A percentile compares a stretch with the other conserved stretches of the same genome.
These are phyloP conservation scores for Timandra comae DNA, from an alignment of 2,888 invertebrate species.

Conservation along the genomic window DNA sequence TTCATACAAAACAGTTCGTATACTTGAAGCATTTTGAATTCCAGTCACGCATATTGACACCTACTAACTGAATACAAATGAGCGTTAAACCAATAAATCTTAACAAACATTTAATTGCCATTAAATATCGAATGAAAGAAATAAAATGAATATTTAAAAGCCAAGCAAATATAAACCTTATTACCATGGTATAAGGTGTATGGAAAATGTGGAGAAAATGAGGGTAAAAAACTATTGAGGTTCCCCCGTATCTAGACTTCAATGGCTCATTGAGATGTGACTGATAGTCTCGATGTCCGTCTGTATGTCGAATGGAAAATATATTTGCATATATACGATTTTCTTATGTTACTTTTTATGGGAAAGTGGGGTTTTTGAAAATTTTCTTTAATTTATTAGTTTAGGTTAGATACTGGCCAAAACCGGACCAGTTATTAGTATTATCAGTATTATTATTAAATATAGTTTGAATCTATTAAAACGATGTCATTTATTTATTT, in stretches of 20 bases:
- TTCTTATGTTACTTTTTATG: too few relatives aligned
- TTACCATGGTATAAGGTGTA: constrained; percentile 32
- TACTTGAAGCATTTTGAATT: constrained; percentile 4
- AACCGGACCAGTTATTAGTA: too few relatives aligned
- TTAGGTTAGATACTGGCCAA: too few relatives aligned
- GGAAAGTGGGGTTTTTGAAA: too few relatives aligned
- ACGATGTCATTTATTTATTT: too few relatives aligned
- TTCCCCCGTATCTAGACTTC: constrained; percentile 46
- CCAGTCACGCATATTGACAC: constrained; percentile 2
- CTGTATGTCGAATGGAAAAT: constrained; percentile 11
- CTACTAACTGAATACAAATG: constrained; percentile 1
- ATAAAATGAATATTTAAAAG: constrained; percentile 18
- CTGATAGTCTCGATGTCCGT: constrained; percentile 17
- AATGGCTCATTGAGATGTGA: constrained; percentile 41
- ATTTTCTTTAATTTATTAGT: too few relatives aligned
- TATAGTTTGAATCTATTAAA: too few relatives aligned
- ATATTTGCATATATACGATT: constrained; percentile 16
- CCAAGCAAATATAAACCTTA: constrained; percentile 28
- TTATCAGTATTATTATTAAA: too few relatives aligned
- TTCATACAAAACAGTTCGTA: too few relatives aligned
- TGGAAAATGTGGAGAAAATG: constrained; percentile 45
- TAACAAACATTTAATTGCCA: constrained; percentile 7
- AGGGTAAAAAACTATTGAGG: constrained; percentile 52
- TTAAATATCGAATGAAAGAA: constrained; percentile 12
- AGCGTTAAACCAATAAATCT: constrained; percentile 19